These are phyloP conservation scores for Anthrax anthrax DNA, from an alignment of 2,888 invertebrate genomes.

Conservation along the genomic window DNA sequence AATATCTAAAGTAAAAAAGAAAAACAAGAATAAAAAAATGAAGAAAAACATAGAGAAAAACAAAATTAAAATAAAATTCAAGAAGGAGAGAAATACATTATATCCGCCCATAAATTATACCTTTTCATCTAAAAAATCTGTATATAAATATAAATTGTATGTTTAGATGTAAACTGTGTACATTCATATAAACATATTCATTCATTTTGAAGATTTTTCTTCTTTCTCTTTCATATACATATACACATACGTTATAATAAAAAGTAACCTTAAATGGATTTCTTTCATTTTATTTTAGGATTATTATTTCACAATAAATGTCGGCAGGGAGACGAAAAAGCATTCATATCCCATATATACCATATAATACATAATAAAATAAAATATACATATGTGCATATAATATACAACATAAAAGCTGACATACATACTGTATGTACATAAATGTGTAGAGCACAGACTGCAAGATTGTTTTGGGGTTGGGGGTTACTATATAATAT, in stretches of 20 bases:
- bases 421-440: too few species aligned
- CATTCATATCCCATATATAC: not conserved
- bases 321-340: not conserved
- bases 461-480: too few species aligned
- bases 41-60: conserved; percentile 1
- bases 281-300: not conserved
- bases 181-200: not conserved
- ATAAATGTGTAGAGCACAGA: too few species aligned
- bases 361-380: too few species aligned
- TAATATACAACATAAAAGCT: too few species aligned
- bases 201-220: not conserved
- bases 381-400: too few species aligned
- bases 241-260: too few species aligned
- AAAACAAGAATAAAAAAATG: not conserved
- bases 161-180: not conserved
- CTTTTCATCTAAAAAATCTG: conserved; percentile 11
- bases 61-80: not conserved
- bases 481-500: too few species aligned
- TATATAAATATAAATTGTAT: not conserved
- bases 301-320: not conserved
- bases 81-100: conserved; percentile 10
- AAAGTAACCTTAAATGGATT: too few species aligned
- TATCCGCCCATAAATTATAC: conserved; percentile 15
- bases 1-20: too few species aligned
- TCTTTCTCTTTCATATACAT: not conserved